Percentiles rank a stretch among this genome's conserved stretches.
phyloP scores from a whole-genome alignment of 2,797 vertebrate species.

The Pyrocephalus nanus region DNA sequence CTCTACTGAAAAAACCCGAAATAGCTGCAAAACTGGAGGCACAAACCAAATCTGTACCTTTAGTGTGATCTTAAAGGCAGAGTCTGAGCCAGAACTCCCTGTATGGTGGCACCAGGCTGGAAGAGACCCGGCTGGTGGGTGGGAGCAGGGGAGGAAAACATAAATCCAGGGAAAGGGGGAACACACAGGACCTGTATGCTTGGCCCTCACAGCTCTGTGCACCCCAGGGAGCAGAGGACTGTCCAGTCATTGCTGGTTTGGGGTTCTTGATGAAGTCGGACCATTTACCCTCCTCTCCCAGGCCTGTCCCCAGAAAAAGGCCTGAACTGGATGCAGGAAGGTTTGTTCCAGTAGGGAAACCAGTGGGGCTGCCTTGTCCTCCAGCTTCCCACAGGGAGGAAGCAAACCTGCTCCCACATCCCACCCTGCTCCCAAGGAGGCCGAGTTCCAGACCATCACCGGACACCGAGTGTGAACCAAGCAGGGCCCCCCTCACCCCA shows the following conservation, averaged over 20 bases:
- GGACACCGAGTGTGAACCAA: not conserved
- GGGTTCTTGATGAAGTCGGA: not conserved
- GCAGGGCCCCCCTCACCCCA: not conserved
- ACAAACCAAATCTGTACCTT: not conserved
- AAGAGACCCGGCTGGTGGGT: not conserved
- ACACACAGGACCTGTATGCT: not conserved
- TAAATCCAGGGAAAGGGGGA: not conserved
- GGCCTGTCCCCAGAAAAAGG: not conserved
- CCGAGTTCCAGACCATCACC: not conserved
- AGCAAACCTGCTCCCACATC: not conserved
- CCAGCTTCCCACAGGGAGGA: not conserved
- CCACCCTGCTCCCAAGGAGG: not conserved
- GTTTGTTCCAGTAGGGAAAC: not conserved
- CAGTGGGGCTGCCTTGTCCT: not conserved
- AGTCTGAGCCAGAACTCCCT: not conserved
- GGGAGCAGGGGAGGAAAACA: not conserved
- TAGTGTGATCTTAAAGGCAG: not conserved
- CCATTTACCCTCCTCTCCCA: not conserved
- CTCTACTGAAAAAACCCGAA: fast-evolving
- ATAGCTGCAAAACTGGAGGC: not conserved
- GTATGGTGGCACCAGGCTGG: not conserved
- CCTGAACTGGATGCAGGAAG: not conserved
- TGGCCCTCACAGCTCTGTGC: not conserved
- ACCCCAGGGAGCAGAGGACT: not conserved
- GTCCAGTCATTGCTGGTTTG: not conserved